Base-by-base conservation (phyloP, 2,113 vertebrate species). In the Hydrolagus affinis region DNA sequence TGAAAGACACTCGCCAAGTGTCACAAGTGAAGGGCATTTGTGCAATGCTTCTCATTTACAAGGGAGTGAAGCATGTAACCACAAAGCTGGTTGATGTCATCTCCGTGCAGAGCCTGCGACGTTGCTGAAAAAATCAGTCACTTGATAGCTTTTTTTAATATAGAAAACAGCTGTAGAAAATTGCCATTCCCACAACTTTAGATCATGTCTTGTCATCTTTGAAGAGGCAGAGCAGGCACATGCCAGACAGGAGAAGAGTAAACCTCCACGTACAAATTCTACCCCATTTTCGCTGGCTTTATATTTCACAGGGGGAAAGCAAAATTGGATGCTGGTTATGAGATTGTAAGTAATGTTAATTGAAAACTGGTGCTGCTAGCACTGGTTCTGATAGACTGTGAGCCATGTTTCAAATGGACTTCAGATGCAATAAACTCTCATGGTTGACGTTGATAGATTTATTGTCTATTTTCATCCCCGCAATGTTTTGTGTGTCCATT, bases 31-130 rank as follows among this genome's bases (percentile, higher is more conserved):
- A 91, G 93, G 94, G 92, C 92, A 91, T 92, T 94, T 92, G 90
- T 91, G 89, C 88, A 88, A 91, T 92, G 93, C 93, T 92, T 93
- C 94, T 94, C 93, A 93, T 94, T 94, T 95, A 92, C 91, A 91
- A 86, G 90, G 93, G 94, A 94, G 91, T 92, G 92, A 96, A 94
- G 95, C 93, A 91, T 94, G 93, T 92, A 95, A 95, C 93, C 93
- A 92, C 94, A 95, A 96, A 95, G 94, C 94, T 96, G 95, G 93
- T 95, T 95, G 95, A 95, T 95, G 93, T 96, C 93, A 93, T 94
- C 91, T 92, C 90, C 91, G 91, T 91, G 93, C 89, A 89, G 93
- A 95, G 92, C 93, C 92, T 90, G 92, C 91, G 90, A 90, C 91
- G 88, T 93, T 94, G 95, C 95, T 94, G 95, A 94, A 94, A 77